These are phyloP conservation scores for Nannobrachium achirus DNA, from an alignment of 2,113 vertebrate species.

Conservation along the genomic window DNA sequence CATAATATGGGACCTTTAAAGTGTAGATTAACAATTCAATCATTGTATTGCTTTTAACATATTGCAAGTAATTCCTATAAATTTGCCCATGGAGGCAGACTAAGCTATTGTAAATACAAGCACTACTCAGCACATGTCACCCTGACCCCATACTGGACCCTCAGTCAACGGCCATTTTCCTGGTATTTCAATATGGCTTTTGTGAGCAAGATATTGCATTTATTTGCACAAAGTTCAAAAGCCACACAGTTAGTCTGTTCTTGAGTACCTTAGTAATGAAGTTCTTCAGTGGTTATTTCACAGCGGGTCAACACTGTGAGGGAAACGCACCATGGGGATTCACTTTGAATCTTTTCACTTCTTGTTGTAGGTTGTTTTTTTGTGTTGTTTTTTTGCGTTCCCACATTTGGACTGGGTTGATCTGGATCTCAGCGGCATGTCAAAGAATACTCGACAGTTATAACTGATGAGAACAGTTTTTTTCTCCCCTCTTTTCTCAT, in stretches of 20 bases:
- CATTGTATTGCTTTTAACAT: constrained; percentile 77
- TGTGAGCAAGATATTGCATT: constrained; percentile 54
- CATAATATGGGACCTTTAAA: too few relatives aligned
- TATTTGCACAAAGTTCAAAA: constrained; percentile 55
- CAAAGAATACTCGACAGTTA: constrained; percentile 49
- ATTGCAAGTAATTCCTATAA: constrained; percentile 75
- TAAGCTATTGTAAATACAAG: constrained; percentile 66
- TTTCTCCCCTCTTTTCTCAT: constrained; percentile 31
- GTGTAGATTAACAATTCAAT: constrained; percentile 46
- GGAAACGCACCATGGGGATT: constrained; percentile 38
- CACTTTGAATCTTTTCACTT: constrained; percentile 29
- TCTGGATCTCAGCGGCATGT: constrained; percentile 39
- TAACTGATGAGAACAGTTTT: constrained; percentile 15
- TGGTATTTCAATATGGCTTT: constrained; percentile 70
- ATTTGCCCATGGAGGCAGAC: constrained; percentile 62
- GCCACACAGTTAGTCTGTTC: constrained; percentile 53
- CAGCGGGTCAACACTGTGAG: constrained; percentile 44
- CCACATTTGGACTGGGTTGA: constrained; percentile 12
- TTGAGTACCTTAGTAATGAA: constrained; percentile 29
- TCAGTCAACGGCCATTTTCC: constrained; percentile 36
- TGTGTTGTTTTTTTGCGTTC: too few relatives aligned
- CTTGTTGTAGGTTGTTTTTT: constrained; percentile 22
- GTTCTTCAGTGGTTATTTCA: constrained; percentile 53
- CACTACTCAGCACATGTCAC: constrained; percentile 54
- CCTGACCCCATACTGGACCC: constrained; percentile 51